A percentile compares a stretch with the other conserved stretches of the same genome.
Evolutionary conservation across 1,140 invertebrate genomes (phyloP).

Genomic region (Sarcophaga peregrina): DNA sequence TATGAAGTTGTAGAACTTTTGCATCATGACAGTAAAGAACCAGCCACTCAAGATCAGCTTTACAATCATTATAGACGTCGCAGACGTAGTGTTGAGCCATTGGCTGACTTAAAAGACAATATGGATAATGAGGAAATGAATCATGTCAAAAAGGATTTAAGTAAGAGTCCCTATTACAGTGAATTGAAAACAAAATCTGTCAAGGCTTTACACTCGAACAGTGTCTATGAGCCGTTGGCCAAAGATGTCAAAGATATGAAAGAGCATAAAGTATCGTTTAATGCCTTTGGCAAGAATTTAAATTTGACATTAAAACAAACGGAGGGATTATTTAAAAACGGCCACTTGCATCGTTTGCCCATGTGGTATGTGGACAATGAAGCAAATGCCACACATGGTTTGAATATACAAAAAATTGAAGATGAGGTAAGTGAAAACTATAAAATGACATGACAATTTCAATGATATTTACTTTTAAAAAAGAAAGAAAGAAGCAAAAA

Average conservation of each 20-base stretch:
- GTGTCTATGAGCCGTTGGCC: constrained; percentile 47
- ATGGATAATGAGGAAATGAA: constrained; percentile 49
- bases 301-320: constrained; percentile 80
- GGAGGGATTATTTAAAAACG: constrained; percentile 76
- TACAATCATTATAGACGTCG: constrained; percentile 50
- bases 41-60: constrained; percentile 50
- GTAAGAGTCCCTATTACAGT: constrained; percentile 64
- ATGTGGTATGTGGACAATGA: constrained; percentile 80
- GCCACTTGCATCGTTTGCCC: constrained; percentile 73
- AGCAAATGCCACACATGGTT: constrained; percentile 76
- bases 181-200: constrained; percentile 54
- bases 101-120: background rate
- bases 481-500: no score
- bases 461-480: background rate
- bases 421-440: constrained; percentile 56
- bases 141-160: constrained; percentile 66
- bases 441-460: background rate
- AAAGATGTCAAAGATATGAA: constrained; percentile 66
- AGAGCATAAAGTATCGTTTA: constrained; percentile 76
- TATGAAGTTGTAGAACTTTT: constrained; percentile 70
- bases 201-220: constrained; percentile 43
- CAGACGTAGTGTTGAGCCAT: constrained; percentile 63
- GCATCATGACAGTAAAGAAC: constrained; percentile 68
- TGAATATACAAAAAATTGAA: constrained; percentile 79
- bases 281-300: constrained; percentile 79